Percentiles rank a stretch among this genome's conserved stretches.
phyloP scores from a whole-genome alignment of 2,888 invertebrate species.

The Achlya flavicornis region DNA sequence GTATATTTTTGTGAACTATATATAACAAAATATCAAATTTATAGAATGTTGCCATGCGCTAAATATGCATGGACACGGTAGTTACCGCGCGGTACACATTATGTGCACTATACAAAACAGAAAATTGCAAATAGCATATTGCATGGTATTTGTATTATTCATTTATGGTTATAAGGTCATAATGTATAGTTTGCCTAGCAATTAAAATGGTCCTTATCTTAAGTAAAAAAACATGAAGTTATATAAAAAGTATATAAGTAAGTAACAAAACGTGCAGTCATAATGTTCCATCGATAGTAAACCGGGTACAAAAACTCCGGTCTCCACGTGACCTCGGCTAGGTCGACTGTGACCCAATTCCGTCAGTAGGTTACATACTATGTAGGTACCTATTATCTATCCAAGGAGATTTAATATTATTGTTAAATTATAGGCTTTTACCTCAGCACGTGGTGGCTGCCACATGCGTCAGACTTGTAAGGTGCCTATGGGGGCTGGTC shows the following conservation, averaged over 20 bases:
- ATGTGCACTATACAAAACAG: neutral
- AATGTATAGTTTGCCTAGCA: too few species aligned
- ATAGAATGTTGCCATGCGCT: slow-evolving; percentile 5
- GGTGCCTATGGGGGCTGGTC: too few species aligned
- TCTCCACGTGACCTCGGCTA: neutral
- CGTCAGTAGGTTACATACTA: neutral
- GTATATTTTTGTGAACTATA: neutral
- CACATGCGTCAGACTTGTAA: too few species aligned
- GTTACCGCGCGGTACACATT: neutral
- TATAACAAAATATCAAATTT: neutral
- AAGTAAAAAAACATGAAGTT: neutral
- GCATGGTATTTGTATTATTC: too few species aligned
- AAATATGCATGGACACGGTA: neutral
- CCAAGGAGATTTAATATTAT: slow-evolving; percentile 3
- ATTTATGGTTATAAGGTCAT: too few species aligned
- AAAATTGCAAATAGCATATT: neutral
- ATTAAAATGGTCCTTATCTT: too few species aligned
- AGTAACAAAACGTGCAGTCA: neutral
- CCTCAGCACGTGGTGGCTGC: too few species aligned
- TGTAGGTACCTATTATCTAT: neutral
- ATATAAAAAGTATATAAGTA: neutral
- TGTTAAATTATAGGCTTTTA: neutral
- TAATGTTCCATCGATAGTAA: neutral
- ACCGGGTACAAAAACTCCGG: neutral
- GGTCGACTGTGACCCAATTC: slow-evolving; percentile 3